Base-by-base conservation (phyloP, 2,888 invertebrate species). In the Willowsia nigromaculata region DNA sequence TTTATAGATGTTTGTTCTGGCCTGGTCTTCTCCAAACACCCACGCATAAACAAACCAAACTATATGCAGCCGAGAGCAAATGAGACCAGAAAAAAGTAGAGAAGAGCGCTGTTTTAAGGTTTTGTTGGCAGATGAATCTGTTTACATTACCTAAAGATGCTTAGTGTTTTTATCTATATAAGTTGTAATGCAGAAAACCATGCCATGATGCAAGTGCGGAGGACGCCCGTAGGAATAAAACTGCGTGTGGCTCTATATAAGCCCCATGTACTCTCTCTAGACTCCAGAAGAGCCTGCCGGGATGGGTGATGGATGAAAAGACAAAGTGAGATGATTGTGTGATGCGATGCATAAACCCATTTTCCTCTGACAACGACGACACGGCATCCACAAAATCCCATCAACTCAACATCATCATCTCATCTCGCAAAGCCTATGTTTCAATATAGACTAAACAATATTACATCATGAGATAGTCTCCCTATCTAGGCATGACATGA, bases 341-440 rank as follows among this genome's bases (percentile, higher is more conserved):
- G 80, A 86, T 50, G 50, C 85, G 33, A 80, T 18, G 86, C 86
- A 86, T 78, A 86, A 86, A 86, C 86, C 86, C 68, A 86, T 80
- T 86, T 80, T 78, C 4, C 47, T 59, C 56, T n/a, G 27, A 59
- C n/a, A n/a, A n/a, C n/a, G n/a, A n/a, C n/a, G n/a, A n/a, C 68
- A 68, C 37, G 18, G 15, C 11, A 37, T 33, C 62, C 13, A n/a
- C n/a, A n/a, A n/a, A n/a, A 53, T 71, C 71, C 50, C 82, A 65
- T 82, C 82, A 82, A 30, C 62, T 65, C n/a, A 11, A 27, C 59
- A 59, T 59, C 25, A 27, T 59, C 59, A 59, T 59, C 59, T 18
- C 18, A 25, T 59, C 59, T 27, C 5, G 9, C 59, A 25, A 27
- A 27, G n/a, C n/a, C 25, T 59, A 7, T 27, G 13, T 27, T 56